phyloP scores from a whole-genome alignment of 2,888 invertebrate species.

The Lasioglossum villosulum region DNA sequence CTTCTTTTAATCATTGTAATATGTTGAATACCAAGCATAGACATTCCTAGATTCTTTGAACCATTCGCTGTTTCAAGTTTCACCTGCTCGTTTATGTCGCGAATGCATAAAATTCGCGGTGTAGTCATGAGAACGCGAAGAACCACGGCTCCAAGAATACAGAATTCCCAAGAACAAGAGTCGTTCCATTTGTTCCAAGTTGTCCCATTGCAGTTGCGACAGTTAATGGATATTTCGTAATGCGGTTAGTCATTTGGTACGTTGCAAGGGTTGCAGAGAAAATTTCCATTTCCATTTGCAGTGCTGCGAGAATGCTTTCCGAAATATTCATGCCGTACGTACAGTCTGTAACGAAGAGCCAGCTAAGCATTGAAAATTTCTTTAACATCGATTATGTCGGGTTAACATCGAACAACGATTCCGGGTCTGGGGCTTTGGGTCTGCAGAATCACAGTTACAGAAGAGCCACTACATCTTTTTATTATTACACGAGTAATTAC shows the following conservation, averaged over 20 bases:
- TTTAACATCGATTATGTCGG: not conserved
- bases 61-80: not conserved
- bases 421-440: too few relatives aligned
- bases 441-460: too few relatives aligned
- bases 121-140: not conserved
- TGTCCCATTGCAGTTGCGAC: not conserved
- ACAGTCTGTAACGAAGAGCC: not conserved
- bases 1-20: too few relatives aligned
- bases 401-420: too few relatives aligned
- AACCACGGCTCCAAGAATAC: not conserved
- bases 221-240: not conserved
- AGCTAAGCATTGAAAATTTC: not conserved
- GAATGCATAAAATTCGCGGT: not conserved
- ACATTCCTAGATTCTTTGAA: not conserved
- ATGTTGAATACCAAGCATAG: not conserved
- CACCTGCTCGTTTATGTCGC: not conserved
- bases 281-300: not conserved
- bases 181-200: not conserved
- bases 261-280: not conserved
- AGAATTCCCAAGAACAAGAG: not conserved
- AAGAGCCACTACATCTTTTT: too few relatives aligned
- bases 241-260: conserved; percentile 1
- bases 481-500: too few relatives aligned
- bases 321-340: not conserved
- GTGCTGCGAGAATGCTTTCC: not conserved